Percentiles rank a stretch among this genome's conserved stretches.
Conservation (phyloP, 2,888 invertebrate genomes). For the Platycnemis pennipes region DNA sequence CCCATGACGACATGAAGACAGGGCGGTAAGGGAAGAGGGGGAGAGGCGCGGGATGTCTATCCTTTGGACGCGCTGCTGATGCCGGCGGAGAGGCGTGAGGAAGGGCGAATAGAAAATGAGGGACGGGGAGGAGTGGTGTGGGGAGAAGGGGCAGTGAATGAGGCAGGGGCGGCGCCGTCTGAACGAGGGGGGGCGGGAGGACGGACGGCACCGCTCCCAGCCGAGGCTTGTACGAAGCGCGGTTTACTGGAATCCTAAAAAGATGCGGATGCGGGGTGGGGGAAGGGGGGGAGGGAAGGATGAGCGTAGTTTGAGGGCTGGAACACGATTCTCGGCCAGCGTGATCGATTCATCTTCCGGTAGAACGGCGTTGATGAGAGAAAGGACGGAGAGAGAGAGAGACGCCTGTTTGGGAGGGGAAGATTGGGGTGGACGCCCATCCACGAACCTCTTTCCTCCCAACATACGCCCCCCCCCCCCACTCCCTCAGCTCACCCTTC, state of each 20-base stretch:
- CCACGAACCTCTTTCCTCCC: background rate
- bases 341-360: conserved; percentile 63
- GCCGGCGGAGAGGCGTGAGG: background rate
- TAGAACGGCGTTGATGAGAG: conserved; percentile 47
- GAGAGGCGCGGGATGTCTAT: background rate
- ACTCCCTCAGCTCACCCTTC: background rate
- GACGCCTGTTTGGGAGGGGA: background rate
- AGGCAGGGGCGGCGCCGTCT: background rate
- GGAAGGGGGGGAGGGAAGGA: conserved; percentile 12
- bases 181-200: background rate
- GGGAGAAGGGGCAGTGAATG: background rate
- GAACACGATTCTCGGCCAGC: conserved; percentile 29
- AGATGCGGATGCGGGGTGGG: conserved; percentile 50
- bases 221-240: conserved; percentile 47
- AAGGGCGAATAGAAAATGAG: background rate
- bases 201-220: background rate
- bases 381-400: background rate
- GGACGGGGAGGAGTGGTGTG: background rate
- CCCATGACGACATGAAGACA: background rate
- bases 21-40: background rate
- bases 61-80: background rate
- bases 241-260: conserved; percentile 51
- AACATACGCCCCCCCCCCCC: background rate
- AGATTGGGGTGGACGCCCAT: background rate
- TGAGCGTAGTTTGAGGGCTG: conserved; percentile 13